A percentile compares a stretch with the other conserved stretches of the same genome.
These are phyloP conservation scores for Peromyscus eremicus DNA, from an alignment of 2,797 vertebrate genomes.

Conservation along the genomic window DNA sequence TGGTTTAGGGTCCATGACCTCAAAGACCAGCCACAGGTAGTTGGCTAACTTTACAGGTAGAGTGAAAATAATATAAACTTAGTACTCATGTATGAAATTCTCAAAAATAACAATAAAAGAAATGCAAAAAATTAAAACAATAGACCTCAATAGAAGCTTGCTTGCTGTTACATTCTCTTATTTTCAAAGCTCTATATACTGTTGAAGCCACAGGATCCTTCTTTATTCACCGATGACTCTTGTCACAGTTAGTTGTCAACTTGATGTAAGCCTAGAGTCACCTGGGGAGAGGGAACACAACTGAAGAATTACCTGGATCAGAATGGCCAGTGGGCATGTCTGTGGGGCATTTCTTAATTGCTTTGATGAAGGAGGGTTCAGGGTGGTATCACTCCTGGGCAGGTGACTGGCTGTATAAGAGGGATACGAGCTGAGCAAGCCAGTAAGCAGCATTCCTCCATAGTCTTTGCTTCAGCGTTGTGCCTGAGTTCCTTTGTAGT, in stretches of 20 bases:
- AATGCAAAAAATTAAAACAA: neutral
- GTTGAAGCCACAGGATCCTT: constrained; percentile 34
- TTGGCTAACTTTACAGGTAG: neutral
- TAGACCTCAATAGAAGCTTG: neutral
- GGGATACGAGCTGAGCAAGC: neutral
- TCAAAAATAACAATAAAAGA: neutral
- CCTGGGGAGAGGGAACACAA: neutral
- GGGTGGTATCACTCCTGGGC: too few species aligned
- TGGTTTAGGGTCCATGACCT: neutral
- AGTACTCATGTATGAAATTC: neutral
- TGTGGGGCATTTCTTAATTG: neutral
- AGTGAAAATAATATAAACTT: neutral
- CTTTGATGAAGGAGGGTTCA: neutral
- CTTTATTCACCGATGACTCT: neutral
- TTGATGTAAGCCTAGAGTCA: neutral
- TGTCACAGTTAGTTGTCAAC: neutral
- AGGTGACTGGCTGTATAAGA: neutral
- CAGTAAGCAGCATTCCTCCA: neutral
- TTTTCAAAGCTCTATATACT: constrained; percentile 23
- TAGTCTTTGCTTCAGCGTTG: neutral
- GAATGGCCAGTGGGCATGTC: neutral
- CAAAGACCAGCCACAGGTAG: neutral
- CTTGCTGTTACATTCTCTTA: neutral
- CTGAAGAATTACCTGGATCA: neutral
- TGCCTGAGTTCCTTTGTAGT: neutral